Base-by-base conservation (phyloP, 1,140 invertebrate genomes). In the Caerostris extrusa region DNA sequence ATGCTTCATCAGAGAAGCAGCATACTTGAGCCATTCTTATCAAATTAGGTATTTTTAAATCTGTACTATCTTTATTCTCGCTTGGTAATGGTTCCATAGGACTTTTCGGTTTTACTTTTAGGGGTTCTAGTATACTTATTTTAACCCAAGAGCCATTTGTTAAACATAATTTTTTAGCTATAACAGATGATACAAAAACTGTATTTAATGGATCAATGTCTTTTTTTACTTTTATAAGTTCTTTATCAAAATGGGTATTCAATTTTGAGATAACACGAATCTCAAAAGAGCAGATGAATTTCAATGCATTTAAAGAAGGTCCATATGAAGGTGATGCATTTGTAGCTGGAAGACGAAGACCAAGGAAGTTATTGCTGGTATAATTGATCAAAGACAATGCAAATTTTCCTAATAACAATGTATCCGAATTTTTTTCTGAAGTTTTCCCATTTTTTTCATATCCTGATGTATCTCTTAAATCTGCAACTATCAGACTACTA, bases 191-290 rank as follows among this genome's bases (percentile, higher is more conserved):
- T 17, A 94, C 50, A 81, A 94, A 90, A 67, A 94, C 86, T 57
- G 81, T 83, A 69, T 94, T 94, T 8, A 94, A 56, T 6, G 71
- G 71, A 90, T 94, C 93, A 57, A 94, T 92, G 12, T 57, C n/a
- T 7, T 55, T 89, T 7, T 81, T 19, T 14, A 81, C 57, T 81
- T 93, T 88, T n/a, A 10, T 12, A 3, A 77, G 57, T 56, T 88
- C 85, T 53, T 77, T 88, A 8, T 81, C 58, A 60, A 93, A 93
- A 81, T 88, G 67, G 12, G 56, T n/a, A 12, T 83, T 85, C 14
- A 88, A 8, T 19, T 88, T 88, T 55, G 92, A 67, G 8, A 93
- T 88, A 3, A 93, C 86, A 55, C 69, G 61, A 17, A 93, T 89
- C 7, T 88, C 86, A 93, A 93, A 93, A 14, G 69, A 53, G n/a